These are phyloP conservation scores for Cephus pygmeus DNA, from an alignment of 2,888 invertebrate species.

Conservation along the genomic window DNA sequence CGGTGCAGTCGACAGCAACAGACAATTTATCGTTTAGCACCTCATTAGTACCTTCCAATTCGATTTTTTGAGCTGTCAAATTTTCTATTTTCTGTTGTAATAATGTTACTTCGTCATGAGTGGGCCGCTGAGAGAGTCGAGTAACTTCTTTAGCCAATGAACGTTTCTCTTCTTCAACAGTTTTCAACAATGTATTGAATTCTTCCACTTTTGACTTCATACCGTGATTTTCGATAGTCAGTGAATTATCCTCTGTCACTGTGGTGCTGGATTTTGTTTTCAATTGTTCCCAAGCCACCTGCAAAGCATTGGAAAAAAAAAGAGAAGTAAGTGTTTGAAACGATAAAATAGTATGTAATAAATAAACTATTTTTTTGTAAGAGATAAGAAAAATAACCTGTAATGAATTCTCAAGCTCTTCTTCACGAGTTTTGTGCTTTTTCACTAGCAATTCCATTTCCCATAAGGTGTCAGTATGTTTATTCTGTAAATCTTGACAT, in stretches of 20 bases:
- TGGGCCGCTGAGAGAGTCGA: not conserved
- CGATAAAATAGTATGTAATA: not conserved
- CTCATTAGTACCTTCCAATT: constrained; percentile 3
- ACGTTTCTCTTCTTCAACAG: not conserved
- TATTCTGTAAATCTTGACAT: constrained; percentile 51
- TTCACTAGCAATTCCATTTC: constrained; percentile 68
- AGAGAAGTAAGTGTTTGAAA: not conserved
- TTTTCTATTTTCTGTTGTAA: constrained; percentile 17
- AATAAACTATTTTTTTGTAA: not conserved
- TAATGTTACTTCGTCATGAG: not conserved
- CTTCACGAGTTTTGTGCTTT: constrained; percentile 69
- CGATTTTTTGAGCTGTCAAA: constrained; percentile 15
- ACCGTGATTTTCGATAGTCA: not conserved
- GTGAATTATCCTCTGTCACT: not conserved
- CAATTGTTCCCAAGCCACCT: constrained; percentile 18
- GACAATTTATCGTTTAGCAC: not conserved
- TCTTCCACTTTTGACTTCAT: constrained; percentile 11
- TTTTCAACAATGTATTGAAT: not conserved
- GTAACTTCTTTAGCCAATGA: not conserved
- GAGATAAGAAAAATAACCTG: constrained; percentile 7
- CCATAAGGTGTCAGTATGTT: constrained; percentile 67
- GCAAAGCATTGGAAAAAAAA: constrained; percentile 4
- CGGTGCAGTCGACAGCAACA: not conserved
- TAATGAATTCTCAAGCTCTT: constrained; percentile 59
- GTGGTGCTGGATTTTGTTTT: not conserved